Evolutionary conservation across 2,888 invertebrate genomes (phyloP).

Genomic region (Apeira syringaria): DNA sequence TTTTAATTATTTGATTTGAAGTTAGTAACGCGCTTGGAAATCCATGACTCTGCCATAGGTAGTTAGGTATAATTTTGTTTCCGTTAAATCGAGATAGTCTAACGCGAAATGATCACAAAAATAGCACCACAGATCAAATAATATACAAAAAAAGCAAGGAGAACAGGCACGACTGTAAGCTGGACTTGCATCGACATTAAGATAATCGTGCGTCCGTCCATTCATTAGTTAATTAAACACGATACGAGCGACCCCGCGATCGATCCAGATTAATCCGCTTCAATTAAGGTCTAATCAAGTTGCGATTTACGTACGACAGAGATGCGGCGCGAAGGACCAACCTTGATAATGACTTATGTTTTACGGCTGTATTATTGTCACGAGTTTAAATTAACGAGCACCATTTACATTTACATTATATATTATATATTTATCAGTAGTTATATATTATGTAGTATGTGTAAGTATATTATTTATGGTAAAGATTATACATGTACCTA

Average conservation of each 20-base stretch:
- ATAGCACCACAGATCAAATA: slow-evolving; percentile 12
- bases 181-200: slow-evolving; percentile 58
- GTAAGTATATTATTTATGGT: too few relatives aligned
- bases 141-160: slow-evolving; percentile 13
- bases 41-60: too few relatives aligned
- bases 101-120: too few relatives aligned
- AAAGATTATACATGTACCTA: too few relatives aligned
- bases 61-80: too few relatives aligned
- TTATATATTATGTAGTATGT: too few relatives aligned
- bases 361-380: background rate
- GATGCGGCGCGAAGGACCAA: slow-evolving; percentile 9
- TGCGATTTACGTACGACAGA: slow-evolving; percentile 62
- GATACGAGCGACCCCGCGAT: slow-evolving; percentile 70
- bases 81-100: too few relatives aligned
- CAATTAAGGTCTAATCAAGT: slow-evolving; percentile 78
- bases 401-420: too few relatives aligned
- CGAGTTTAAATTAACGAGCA: background rate
- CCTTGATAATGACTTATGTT: slow-evolving; percentile 17
- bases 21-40: too few relatives aligned
- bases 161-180: slow-evolving; percentile 20
- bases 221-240: slow-evolving; percentile 81
- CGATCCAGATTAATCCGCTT: slow-evolving; percentile 70
- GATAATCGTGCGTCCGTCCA: slow-evolving; percentile 69
- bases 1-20: too few relatives aligned
- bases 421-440: too few relatives aligned